Conservation (phyloP, 2,113 vertebrate genomes). For the Ctenomys sociabilis region DNA sequence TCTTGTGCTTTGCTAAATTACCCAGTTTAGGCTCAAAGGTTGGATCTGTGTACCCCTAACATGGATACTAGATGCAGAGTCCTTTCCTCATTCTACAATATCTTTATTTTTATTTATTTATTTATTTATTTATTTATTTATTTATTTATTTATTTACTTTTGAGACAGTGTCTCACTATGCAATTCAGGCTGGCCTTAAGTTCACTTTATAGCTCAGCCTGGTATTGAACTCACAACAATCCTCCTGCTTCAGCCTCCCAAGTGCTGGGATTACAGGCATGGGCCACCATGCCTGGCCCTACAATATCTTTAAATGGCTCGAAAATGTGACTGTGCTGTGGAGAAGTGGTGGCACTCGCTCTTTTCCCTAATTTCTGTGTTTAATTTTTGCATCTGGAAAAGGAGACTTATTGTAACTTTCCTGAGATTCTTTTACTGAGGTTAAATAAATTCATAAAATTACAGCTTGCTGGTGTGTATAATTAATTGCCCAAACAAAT, state of each 20-base stretch:
- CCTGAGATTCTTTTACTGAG: not conserved
- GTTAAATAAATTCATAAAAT: not conserved
- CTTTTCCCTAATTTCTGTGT: not conserved
- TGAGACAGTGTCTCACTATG: too few relatives aligned
- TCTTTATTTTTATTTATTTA: too few relatives aligned
- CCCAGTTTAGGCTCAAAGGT: not conserved
- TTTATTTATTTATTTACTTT: too few relatives aligned
- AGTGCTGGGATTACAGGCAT: too few relatives aligned
- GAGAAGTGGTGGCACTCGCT: not conserved
- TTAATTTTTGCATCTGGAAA: not conserved
- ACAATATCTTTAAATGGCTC: not conserved
- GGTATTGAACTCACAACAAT: too few relatives aligned
- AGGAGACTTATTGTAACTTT: not conserved
- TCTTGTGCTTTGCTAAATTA: not conserved
- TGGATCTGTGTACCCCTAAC: not conserved
- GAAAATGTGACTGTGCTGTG: not conserved
- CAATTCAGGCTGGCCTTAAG: too few relatives aligned
- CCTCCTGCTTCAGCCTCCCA: too few relatives aligned
- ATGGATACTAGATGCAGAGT: not conserved
- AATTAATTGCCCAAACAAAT: not conserved
- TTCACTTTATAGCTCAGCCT: too few relatives aligned
- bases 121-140: too few relatives aligned
- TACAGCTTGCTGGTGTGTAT: fast-evolving
- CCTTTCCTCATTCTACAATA: not conserved
- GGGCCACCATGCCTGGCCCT: too few relatives aligned